phyloP scores from a whole-genome alignment of 2,113 vertebrate genomes.

The Sturnus vulgaris region DNA sequence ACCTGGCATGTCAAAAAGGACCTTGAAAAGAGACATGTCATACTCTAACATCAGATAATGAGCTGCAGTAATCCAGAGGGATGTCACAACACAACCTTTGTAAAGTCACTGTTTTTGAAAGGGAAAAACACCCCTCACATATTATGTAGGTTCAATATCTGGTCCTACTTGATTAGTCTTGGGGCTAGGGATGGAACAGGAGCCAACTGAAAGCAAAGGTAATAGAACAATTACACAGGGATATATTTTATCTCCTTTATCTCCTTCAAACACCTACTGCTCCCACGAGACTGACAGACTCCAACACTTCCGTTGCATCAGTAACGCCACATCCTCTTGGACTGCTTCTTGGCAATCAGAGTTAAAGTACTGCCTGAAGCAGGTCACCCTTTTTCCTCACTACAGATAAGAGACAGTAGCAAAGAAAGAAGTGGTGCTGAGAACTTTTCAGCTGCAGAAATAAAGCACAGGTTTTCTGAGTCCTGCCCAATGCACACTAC shows the following conservation, averaged over 20 bases:
- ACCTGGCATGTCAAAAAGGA: neutral
- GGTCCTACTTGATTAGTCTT: neutral
- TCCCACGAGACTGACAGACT: neutral
- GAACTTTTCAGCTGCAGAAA: neutral
- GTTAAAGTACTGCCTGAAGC: neutral
- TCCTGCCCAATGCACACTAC: neutral
- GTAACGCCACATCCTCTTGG: neutral
- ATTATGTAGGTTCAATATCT: accelerated
- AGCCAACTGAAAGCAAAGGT: neutral
- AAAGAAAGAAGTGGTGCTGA: neutral
- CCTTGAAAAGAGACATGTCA: neutral
- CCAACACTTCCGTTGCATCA: neutral
- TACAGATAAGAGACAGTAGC: neutral
- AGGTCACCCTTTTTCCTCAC: neutral
- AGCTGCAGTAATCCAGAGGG: neutral
- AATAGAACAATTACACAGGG: neutral
- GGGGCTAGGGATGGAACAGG: neutral
- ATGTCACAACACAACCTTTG: neutral
- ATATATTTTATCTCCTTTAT: neutral
- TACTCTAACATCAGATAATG: neutral
- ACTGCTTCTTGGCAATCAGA: neutral
- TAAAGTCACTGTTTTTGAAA: neutral
- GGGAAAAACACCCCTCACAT: neutral
- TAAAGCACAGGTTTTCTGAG: neutral
- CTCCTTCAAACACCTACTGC: neutral